Evolutionary conservation across 2,797 vertebrate species (phyloP).

Genomic region (Sebastes melanostomus): DNA sequence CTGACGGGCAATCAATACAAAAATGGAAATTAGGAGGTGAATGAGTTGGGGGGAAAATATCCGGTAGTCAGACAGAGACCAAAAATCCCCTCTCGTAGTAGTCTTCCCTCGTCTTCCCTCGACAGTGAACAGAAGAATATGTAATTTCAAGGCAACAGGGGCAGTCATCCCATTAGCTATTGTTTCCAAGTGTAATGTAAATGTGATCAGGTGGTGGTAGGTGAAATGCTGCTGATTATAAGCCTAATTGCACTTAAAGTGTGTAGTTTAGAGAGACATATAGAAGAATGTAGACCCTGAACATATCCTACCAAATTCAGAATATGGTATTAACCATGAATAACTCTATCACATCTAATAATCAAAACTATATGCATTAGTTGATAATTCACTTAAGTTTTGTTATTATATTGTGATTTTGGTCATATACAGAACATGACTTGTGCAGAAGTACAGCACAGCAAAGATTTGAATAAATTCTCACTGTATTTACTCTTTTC

Average conservation of each 20-base stretch:
- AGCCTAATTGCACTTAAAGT: neutral
- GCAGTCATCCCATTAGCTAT: neutral
- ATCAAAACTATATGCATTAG: neutral
- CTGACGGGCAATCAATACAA: neutral
- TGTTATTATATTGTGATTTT: neutral
- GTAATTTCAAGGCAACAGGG: neutral
- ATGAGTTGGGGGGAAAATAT: neutral
- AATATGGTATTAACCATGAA: neutral
- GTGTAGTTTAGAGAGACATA: neutral
- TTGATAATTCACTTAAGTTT: neutral
- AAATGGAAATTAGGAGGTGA: slow-evolving; percentile 4
- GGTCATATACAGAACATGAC: neutral
- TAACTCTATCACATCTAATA: neutral
- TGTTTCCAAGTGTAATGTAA: neutral
- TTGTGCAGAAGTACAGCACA: slow-evolving; percentile 17
- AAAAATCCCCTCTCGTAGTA: neutral
- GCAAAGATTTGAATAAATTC: slow-evolving; percentile 35
- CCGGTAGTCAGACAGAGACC: neutral
- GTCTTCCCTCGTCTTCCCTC: neutral
- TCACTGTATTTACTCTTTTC: slow-evolving; percentile 32
- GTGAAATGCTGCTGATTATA: neutral
- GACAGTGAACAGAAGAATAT: neutral
- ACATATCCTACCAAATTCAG: neutral
- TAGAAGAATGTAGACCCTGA: neutral
- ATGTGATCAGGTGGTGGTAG: neutral